Conservation (phyloP, 1,140 invertebrate species). For the Drosophila ogumai region DNA sequence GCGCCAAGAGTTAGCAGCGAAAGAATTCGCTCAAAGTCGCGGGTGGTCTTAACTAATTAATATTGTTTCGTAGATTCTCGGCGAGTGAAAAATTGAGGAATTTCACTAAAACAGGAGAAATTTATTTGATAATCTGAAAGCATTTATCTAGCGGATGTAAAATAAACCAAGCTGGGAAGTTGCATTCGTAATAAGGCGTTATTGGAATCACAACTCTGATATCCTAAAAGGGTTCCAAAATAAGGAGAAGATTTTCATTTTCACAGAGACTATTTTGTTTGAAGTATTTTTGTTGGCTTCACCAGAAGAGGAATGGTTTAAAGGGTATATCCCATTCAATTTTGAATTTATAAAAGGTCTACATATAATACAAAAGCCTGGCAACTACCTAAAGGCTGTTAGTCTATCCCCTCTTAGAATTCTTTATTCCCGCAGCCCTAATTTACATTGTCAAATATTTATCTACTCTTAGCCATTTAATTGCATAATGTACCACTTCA, state of each 20-base stretch:
- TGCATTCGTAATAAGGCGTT: no score
- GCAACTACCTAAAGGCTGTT: neutral
- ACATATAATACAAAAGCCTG: neutral
- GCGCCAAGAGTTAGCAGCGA: neutral
- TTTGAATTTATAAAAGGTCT: neutral
- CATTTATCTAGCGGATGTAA: neutral
- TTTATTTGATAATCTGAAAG: neutral
- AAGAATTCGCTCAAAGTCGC: conserved; percentile 15
- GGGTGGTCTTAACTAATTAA: conserved; percentile 12
- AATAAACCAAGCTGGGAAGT: neutral
- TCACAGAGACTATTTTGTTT: neutral
- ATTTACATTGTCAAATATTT: conserved; percentile 16
- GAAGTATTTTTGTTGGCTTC: neutral
- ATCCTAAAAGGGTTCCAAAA: neutral
- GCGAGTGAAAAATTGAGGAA: neutral
- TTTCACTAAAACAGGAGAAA: neutral
- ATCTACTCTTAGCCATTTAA: conserved; percentile 18
- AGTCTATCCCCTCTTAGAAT: neutral
- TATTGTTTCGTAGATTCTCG: conserved; percentile 8
- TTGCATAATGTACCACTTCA: conserved; percentile 19
- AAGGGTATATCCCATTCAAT: neutral
- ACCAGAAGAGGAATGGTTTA: neutral
- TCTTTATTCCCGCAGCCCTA: neutral
- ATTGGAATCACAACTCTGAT: neutral
- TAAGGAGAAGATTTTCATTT: no score